These are phyloP conservation scores for Nebria ingens DNA, from an alignment of 1,140 invertebrate species.

Conservation along the genomic window DNA sequence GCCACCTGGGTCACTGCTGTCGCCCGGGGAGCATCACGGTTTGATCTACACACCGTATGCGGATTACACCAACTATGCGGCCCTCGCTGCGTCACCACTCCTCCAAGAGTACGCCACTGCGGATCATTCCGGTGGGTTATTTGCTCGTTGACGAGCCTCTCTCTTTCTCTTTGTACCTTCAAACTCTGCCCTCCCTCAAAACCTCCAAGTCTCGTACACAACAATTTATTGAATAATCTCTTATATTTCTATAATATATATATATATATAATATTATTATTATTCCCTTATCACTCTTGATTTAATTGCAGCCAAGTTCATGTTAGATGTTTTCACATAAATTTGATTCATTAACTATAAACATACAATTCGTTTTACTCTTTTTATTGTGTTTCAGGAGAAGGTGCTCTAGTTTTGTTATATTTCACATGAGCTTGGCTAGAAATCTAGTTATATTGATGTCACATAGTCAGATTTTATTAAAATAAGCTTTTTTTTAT, in stretches of 20 bases:
- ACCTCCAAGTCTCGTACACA: too few species aligned
- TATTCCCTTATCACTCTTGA: too few species aligned
- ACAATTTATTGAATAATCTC: too few species aligned
- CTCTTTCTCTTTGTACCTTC: conserved; percentile 18
- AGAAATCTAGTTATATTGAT: conserved; percentile 4
- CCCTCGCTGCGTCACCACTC: conserved; percentile 66
- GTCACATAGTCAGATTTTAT: conserved; percentile 6
- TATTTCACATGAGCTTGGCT: conserved; percentile 10
- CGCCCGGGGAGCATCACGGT: conserved; percentile 44
- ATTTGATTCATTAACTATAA: too few species aligned
- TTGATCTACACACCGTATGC: conserved; percentile 67
- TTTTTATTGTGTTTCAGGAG: too few species aligned
- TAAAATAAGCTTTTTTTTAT: conserved; percentile 7
- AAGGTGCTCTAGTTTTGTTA: not conserved
- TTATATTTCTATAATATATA: too few species aligned
- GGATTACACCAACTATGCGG: conserved; percentile 81
- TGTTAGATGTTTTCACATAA: too few species aligned
- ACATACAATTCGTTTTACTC: too few species aligned
- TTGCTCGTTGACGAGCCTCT: conserved; percentile 54
- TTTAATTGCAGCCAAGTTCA: too few species aligned
- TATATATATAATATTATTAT: too few species aligned
- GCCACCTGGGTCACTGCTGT: conserved; percentile 54
- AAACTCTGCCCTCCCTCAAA: too few species aligned
- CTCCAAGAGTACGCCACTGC: conserved; percentile 74
- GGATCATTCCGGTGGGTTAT: conserved; percentile 92